phyloP scores from a whole-genome alignment of 2,797 vertebrate species.

The Liparis tanakae region DNA sequence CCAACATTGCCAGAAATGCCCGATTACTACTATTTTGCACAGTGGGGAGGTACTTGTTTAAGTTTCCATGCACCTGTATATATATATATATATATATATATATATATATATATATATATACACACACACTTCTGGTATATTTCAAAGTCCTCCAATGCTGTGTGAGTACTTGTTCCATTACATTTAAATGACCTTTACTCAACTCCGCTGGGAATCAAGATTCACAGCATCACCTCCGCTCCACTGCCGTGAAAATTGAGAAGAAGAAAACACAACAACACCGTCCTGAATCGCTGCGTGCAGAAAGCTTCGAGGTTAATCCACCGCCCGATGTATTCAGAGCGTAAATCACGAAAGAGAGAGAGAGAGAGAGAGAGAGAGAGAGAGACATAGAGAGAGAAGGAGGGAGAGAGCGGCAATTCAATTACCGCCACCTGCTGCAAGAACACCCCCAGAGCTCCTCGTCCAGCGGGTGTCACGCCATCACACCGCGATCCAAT shows the following conservation, averaged over 20 bases:
- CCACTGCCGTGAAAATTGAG: background rate
- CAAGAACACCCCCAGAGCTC: background rate
- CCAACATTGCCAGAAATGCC: background rate
- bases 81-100: too few relatives aligned
- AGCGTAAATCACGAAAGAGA: constrained; percentile 18
- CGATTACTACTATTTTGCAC: background rate
- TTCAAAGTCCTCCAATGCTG: background rate
- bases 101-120: too few relatives aligned
- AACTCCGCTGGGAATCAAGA: constrained; percentile 28
- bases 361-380: background rate
- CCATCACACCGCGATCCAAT: constrained; percentile 7
- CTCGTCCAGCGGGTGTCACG: background rate
- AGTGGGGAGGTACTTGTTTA: background rate
- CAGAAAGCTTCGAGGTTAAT: constrained; percentile 20
- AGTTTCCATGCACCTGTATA: background rate
- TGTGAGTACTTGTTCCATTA: constrained; percentile 4
- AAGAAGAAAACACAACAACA: background rate
- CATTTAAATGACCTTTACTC: constrained; percentile 37
- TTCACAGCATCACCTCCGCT: constrained; percentile 17
- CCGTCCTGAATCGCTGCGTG: constrained; percentile 33
- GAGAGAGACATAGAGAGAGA: too few relatives aligned
- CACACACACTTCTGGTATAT: background rate
- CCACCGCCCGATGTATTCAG: constrained; percentile 35
- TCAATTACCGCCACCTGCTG: constrained; percentile 28
- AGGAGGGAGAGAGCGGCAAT: constrained; percentile 22